Percentiles rank a stretch among this genome's conserved stretches.
Evolutionary conservation across 2,888 invertebrate species (phyloP).

Genomic region (Choristoneura rosaceana): DNA sequence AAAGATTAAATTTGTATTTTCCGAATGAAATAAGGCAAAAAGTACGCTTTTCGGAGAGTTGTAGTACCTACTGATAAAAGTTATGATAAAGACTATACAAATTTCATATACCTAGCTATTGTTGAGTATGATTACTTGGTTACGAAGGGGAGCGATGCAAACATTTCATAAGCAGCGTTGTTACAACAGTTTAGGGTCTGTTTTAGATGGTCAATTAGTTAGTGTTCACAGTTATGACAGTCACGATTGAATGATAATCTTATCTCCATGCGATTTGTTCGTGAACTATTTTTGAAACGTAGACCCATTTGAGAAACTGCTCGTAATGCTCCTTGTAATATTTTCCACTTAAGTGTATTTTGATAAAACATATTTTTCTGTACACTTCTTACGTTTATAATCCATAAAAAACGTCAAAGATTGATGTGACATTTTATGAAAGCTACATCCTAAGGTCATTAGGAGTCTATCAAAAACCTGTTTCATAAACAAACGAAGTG

Average conservation of each 20-base stretch:
- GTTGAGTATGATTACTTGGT: conserved; percentile 13
- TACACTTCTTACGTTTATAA: too few relatives aligned
- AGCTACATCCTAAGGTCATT: too few relatives aligned
- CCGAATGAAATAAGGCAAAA: background rate
- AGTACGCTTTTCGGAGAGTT: background rate
- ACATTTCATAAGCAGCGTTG: background rate
- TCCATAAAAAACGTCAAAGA: too few relatives aligned
- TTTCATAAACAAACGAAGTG: too few relatives aligned
- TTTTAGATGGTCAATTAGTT: background rate
- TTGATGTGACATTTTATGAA: too few relatives aligned
- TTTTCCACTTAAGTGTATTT: background rate
- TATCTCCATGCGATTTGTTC: conserved; percentile 23
- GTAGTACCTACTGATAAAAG: conserved; percentile 19
- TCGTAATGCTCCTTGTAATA: background rate
- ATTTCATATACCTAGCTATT: conserved; percentile 16
- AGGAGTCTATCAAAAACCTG: too few relatives aligned
- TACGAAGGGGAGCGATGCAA: background rate
- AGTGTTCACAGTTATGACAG: background rate
- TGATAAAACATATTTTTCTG: too few relatives aligned
- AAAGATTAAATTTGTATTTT: conserved; percentile 6
- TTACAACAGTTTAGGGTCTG: conserved; percentile 5
- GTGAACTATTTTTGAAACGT: background rate
- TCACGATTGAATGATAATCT: conserved; percentile 31
- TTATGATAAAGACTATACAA: conserved; percentile 31
- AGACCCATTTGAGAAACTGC: background rate